phyloP scores from a whole-genome alignment of 1,140 invertebrate genomes.

The Diorhabda sublineata region DNA sequence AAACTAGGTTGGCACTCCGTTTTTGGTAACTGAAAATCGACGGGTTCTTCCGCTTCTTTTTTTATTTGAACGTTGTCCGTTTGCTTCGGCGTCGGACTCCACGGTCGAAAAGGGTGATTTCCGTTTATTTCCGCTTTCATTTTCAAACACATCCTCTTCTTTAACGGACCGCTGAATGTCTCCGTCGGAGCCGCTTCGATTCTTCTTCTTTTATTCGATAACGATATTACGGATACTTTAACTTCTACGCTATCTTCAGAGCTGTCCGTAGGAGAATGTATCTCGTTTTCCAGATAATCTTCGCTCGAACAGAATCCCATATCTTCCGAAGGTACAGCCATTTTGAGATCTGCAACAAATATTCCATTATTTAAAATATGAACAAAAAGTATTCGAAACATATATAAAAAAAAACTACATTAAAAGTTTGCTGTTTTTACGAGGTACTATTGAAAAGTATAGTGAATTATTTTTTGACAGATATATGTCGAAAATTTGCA shows the following conservation, averaged over 20 bases:
- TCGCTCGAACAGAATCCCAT: slow-evolving; percentile 68
- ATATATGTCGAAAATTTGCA: too few species aligned
- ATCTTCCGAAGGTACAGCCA: slow-evolving; percentile 45
- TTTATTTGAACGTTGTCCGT: slow-evolving; percentile 22
- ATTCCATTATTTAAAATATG: too few species aligned
- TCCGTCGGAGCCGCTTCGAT: slow-evolving; percentile 60
- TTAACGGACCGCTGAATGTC: slow-evolving; percentile 53
- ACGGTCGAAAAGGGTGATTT: slow-evolving; percentile 53
- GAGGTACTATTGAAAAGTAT: too few species aligned
- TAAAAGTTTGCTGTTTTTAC: too few species aligned
- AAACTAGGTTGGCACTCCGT: slow-evolving; percentile 10
- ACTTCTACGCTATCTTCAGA: slow-evolving; percentile 74
- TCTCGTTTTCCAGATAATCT: slow-evolving; percentile 52
- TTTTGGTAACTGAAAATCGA: slow-evolving; percentile 23
- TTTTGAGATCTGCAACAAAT: slow-evolving; percentile 27
- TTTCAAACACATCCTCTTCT: slow-evolving; percentile 61
- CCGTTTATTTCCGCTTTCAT: slow-evolving; percentile 41
- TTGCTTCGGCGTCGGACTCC: slow-evolving; percentile 47
- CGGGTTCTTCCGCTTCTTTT: not conserved
- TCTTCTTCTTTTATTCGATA: slow-evolving; percentile 61
- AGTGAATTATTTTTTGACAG: too few species aligned
- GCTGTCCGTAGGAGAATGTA: slow-evolving; percentile 51
- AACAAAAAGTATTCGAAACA: too few species aligned
- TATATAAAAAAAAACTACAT: too few species aligned
- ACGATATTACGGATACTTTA: slow-evolving; percentile 58